phyloP scores from a whole-genome alignment of 1,140 invertebrate genomes.

The Scylla paramamosain region DNA sequence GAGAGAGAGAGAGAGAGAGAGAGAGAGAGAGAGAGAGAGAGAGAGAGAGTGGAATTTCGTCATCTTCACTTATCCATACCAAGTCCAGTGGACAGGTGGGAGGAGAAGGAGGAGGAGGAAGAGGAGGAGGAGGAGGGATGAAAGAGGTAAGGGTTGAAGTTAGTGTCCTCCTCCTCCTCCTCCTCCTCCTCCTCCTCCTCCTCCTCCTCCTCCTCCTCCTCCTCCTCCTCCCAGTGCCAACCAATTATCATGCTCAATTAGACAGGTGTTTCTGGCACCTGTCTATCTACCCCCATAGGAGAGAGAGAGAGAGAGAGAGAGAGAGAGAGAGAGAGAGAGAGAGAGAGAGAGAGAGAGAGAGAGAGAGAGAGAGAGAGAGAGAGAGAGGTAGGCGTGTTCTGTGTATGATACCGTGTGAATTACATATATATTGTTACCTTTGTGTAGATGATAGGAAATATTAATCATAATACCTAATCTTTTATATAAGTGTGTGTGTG shows the following conservation, averaged over 20 bases:
- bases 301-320: slow-evolving; percentile 8
- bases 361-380: background rate
- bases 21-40: no score
- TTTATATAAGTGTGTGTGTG: no score
- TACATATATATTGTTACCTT: background rate
- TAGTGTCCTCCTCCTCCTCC: background rate
- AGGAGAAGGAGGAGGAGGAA: no score
- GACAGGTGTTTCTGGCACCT: background rate
- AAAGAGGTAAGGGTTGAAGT: no score
- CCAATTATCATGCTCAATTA: background rate
- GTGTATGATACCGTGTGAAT: background rate
- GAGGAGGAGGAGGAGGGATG: no score
- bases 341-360: slow-evolving; percentile 20
- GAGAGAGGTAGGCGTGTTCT: no score
- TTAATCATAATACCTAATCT: no score
- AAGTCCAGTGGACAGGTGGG: no score
- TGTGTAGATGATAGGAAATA: no score
- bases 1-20: background rate
- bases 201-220: background rate
- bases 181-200: slow-evolving; percentile 4
- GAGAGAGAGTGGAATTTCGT: background rate
- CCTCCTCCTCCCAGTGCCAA: no score
- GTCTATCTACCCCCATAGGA: background rate
- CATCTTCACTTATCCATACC: no score
- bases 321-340: slow-evolving; percentile 16